Evolutionary conservation across 2,113 vertebrate species (phyloP).

Genomic region (Myiozetetes cayanensis): DNA sequence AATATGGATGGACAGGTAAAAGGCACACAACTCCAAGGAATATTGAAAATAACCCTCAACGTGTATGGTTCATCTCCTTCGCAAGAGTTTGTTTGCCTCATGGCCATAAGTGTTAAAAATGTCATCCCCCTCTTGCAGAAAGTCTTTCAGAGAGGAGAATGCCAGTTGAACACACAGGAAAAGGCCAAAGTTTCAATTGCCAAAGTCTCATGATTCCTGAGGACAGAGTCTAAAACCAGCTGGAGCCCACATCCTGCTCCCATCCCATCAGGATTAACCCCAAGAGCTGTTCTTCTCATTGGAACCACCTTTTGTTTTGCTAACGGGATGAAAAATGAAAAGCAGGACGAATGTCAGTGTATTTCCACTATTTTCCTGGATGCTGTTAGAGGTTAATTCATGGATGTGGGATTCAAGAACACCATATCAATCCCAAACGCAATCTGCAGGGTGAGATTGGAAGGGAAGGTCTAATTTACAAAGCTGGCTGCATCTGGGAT

Average conservation of each 20-base stretch:
- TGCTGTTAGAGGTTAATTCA: not conserved
- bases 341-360: rapidly evolving
- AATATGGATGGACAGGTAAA: not conserved
- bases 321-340: not conserved
- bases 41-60: not conserved
- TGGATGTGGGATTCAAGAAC: not conserved
- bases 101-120: not conserved
- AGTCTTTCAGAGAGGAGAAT: not conserved
- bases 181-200: not conserved
- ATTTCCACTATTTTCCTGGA: not conserved
- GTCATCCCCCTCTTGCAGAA: not conserved
- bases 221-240: not conserved
- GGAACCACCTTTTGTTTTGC: not conserved
- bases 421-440: not conserved
- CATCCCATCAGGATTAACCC: not conserved
- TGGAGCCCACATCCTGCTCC: not conserved
- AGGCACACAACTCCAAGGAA: not conserved
- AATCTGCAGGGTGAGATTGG: rapidly evolving
- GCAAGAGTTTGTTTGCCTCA: not conserved
- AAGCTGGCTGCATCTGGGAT: not conserved
- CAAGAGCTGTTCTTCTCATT: not conserved
- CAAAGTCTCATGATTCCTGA: not conserved
- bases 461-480: not conserved
- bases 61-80: not conserved
- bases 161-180: not conserved